Base-by-base conservation (phyloP, 2,797 vertebrate genomes). In the Tauraco hartlaubi region DNA sequence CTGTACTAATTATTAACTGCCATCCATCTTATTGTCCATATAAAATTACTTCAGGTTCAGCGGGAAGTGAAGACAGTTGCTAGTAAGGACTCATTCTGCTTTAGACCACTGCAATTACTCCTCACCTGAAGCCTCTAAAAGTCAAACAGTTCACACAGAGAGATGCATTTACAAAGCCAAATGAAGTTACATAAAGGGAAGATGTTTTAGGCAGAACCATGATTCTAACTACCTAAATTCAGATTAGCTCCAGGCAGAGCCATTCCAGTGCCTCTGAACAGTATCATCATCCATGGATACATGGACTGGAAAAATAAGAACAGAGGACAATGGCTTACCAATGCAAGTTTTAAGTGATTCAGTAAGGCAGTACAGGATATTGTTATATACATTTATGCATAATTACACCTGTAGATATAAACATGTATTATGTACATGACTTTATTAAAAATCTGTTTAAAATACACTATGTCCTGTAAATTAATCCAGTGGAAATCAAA, bases 241-340 rank as follows among this genome's bases (percentile, higher is more conserved):
- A 73, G 21, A 49, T 14, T 28, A 89, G 29, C 29, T 72, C 16
- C n/a, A 73, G 18, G 39, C 19, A 94, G 15, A 89, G 41, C 11
- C 28, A 26, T 11, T 35, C 21, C 39, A 76, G 15, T 10, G 20
- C 3, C 31, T 41, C 37, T 20, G 4, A 26, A 35, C 3, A 71
- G 14, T 5, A 56, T 19, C 33, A 56, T 7, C 35, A 56, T 8
- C 5, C 18, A 26, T 5, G 7, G 6, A 61, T 16, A 75, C 2
- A 0, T 0, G 2, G 28, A 64, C 37, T 52, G 8, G 3, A 58
- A 29, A 91, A 39, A 4, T 56, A 28, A 56, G 35, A 25, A 22
- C 5, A 29, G 8, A 78, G 16, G 17, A 63, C 11, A 5, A 16
- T 17, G 18, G 17, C 33, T 69, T 37, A 68, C 18, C 22, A 83